Percentiles rank a stretch among this genome's conserved stretches.
Conservation (phyloP, 1,140 invertebrate genomes). For the Zaprionus taronus region DNA sequence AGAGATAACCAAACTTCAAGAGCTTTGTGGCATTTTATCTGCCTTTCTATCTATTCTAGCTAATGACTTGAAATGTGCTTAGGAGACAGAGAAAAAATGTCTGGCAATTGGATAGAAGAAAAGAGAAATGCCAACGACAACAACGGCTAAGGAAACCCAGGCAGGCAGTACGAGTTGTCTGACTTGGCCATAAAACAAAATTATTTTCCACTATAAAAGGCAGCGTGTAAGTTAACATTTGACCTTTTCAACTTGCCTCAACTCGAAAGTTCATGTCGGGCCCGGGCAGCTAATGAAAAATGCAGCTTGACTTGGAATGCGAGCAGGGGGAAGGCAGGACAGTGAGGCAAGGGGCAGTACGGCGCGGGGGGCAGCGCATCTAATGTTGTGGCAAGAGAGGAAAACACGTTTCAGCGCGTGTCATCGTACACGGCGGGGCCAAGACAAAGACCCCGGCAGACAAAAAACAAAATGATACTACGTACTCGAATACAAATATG, state of each 20-base stretch:
- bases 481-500: slow-evolving; percentile 37
- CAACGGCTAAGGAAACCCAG: slow-evolving; percentile 23
- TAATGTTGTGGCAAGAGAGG: slow-evolving; percentile 29
- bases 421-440: slow-evolving; percentile 65
- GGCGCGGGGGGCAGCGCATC: slow-evolving; percentile 8
- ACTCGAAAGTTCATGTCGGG: slow-evolving; percentile 70
- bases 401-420: slow-evolving; percentile 69
- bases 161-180: slow-evolving; percentile 34
- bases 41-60: slow-evolving; percentile 52
- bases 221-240: slow-evolving; percentile 51
- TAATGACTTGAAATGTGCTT: slow-evolving; percentile 58
- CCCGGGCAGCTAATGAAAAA: slow-evolving; percentile 57
- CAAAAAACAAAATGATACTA: slow-evolving; percentile 38
- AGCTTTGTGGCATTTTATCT: slow-evolving; percentile 50
- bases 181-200: slow-evolving; percentile 62
- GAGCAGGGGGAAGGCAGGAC: not conserved
- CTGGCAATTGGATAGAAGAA: slow-evolving; percentile 37
- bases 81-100: slow-evolving; percentile 30
- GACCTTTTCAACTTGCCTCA: slow-evolving; percentile 63
- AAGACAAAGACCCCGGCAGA: slow-evolving; percentile 66
- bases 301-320: slow-evolving; percentile 53
- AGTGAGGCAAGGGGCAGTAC: not conserved
- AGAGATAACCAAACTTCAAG: slow-evolving; percentile 12
- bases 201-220: slow-evolving; percentile 59
- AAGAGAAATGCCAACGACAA: slow-evolving; percentile 45